A percentile compares a stretch with the other conserved stretches of the same genome.
phyloP scores from a whole-genome alignment of 2,113 vertebrate genomes.

The Gallinago undulata region DNA sequence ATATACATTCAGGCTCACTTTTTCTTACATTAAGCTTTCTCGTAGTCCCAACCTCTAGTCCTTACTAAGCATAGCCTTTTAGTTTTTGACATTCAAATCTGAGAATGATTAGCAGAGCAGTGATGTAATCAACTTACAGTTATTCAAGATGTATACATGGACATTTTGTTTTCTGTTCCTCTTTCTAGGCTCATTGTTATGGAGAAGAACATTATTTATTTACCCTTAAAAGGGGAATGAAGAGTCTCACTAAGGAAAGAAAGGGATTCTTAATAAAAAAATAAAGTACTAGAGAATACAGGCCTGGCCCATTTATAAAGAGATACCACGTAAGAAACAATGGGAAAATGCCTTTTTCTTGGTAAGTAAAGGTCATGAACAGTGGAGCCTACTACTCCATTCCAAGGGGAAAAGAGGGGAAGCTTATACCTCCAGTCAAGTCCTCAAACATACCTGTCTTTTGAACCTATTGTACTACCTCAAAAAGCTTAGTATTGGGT shows the following conservation, averaged over 20 bases:
- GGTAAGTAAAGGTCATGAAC: background rate
- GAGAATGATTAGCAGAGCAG: background rate
- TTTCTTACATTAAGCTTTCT: background rate
- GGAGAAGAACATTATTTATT: slow-evolving; percentile 19
- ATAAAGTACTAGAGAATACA: background rate
- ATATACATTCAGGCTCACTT: background rate
- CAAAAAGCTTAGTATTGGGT: background rate
- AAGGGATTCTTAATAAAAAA: background rate
- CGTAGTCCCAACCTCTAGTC: background rate
- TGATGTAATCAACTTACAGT: slow-evolving; percentile 2
- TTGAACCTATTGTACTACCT: background rate
- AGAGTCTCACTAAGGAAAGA: background rate
- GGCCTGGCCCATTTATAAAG: background rate
- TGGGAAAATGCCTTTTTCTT: background rate
- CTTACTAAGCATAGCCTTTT: background rate
- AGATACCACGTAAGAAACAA: background rate
- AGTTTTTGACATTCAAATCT: background rate
- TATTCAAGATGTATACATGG: background rate
- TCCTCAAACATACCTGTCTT: background rate
- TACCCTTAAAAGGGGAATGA: background rate
- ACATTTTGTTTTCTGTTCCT: slow-evolving; percentile 21
- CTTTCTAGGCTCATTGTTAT: slow-evolving; percentile 18
- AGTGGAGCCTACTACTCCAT: background rate
- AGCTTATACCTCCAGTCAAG: background rate
- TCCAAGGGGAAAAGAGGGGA: background rate